Conservation (phyloP, 2,888 invertebrate genomes). For the Cylloceria caligata region DNA sequence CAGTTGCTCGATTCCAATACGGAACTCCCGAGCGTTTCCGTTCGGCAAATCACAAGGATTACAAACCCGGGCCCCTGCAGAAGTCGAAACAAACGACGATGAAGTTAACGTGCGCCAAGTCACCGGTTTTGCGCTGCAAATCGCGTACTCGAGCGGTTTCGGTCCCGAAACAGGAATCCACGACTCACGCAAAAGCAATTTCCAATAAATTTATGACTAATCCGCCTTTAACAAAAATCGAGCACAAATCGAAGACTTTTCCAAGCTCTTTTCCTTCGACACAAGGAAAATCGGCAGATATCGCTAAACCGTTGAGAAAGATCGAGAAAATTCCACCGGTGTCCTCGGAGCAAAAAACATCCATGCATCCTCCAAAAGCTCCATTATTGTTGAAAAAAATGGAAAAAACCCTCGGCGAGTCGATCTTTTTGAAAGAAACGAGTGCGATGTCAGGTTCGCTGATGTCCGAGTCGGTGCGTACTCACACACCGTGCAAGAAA, state of each 20-base stretch:
- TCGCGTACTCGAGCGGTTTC: conserved; percentile 86
- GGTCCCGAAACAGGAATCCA: conserved; percentile 87
- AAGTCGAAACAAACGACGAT: conserved; percentile 70
- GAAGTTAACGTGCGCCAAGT: conserved; percentile 77
- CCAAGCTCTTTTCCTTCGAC: not conserved
- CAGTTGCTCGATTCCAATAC: conserved; percentile 85
- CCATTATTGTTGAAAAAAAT: conserved; percentile 14
- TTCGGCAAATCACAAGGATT: conserved; percentile 76
- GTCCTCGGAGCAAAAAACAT: not conserved
- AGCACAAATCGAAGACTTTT: conserved; percentile 85
- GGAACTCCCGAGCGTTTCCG: conserved; percentile 86
- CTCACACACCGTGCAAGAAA: conserved; percentile 55
- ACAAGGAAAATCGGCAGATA: not conserved
- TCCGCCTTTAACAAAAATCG: no score
- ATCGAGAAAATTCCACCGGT: conserved; percentile 12
- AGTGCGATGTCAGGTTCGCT: conserved; percentile 22
- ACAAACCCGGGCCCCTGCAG: conserved; percentile 73
- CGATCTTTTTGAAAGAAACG: conserved; percentile 9
- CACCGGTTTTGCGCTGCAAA: conserved; percentile 78
- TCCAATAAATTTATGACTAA: no score
- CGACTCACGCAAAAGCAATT: conserved; percentile 89
- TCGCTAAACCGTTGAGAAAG: conserved; percentile 4
- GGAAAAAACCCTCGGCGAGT: not conserved
- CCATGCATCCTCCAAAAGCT: not conserved
- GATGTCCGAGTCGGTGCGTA: conserved; percentile 33